Evolutionary conservation across 2,113 vertebrate species (phyloP).

Genomic region (Pseudopodoces humilis): DNA sequence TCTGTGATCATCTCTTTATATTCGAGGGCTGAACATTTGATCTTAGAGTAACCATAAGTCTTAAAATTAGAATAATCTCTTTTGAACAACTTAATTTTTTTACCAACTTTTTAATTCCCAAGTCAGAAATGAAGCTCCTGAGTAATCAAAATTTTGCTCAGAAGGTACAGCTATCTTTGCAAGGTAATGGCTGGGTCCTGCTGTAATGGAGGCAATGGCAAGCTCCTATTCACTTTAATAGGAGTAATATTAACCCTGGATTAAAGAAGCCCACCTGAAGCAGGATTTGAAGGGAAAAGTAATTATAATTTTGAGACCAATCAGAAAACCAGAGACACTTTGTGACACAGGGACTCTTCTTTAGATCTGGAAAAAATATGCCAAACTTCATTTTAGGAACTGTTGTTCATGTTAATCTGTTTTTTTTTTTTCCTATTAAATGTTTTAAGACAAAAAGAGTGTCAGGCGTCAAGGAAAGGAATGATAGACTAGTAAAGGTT

Average conservation of each 20-base stretch:
- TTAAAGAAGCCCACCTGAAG: neutral
- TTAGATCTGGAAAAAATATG: neutral
- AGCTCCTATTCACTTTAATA: neutral
- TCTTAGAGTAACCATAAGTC: neutral
- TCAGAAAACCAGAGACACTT: neutral
- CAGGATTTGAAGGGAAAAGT: neutral
- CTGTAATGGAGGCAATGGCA: neutral
- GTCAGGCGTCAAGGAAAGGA: neutral
- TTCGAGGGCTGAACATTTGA: neutral
- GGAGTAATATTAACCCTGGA: neutral
- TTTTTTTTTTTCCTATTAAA: neutral
- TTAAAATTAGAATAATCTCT: conserved; percentile 29
- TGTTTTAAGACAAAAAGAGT: neutral
- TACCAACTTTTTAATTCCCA: neutral
- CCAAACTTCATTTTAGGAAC: neutral
- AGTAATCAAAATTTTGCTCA: neutral
- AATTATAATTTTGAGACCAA: neutral
- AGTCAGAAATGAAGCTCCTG: neutral
- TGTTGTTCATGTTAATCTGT: neutral
- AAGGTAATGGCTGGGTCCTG: neutral
- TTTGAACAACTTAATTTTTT: neutral
- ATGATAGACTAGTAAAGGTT: neutral
- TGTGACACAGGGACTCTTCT: neutral
- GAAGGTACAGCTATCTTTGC: neutral
- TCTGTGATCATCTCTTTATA: conserved; percentile 22